phyloP scores from a whole-genome alignment of 2,797 vertebrate genomes.

The Smutsia temminckii region DNA sequence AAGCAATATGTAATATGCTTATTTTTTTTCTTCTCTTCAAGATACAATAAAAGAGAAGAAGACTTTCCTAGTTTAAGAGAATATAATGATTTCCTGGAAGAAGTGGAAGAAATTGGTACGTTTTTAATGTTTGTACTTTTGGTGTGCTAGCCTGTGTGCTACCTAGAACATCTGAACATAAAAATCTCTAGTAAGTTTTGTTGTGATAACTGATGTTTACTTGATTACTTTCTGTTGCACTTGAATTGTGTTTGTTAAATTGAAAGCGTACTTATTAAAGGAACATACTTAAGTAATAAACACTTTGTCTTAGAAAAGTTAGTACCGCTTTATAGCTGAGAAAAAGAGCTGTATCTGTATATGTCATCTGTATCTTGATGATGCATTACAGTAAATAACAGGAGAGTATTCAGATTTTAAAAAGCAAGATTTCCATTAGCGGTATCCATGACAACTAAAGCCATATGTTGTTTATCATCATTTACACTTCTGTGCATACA shows the following conservation, averaged over 20 bases:
- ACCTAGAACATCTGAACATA: constrained; percentile 60
- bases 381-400: constrained; percentile 67
- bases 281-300: constrained; percentile 61
- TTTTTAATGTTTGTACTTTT: constrained; percentile 77
- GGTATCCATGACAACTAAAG: constrained; percentile 79
- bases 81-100: constrained; percentile 97
- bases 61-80: constrained; percentile 93
- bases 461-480: constrained; percentile 79
- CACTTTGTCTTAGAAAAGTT: constrained; percentile 66
- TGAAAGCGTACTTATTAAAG: constrained; percentile 25
- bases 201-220: constrained; percentile 69
- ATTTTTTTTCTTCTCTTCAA: constrained; percentile 83
- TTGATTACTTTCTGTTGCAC: constrained; percentile 61
- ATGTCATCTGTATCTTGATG: constrained; percentile 11
- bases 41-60: constrained; percentile 98
- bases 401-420: constrained; percentile 65
- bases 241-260: constrained; percentile 72
- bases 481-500: constrained; percentile 76
- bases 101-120: constrained; percentile 97
- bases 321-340: constrained; percentile 54
- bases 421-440: constrained; percentile 63
- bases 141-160: constrained; percentile 40
- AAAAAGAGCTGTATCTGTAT: constrained; percentile 44
- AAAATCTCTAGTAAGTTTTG: constrained; percentile 72
- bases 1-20: constrained; percentile 33